Conservation (phyloP, 2,888 invertebrate genomes). For the Pyralis farinalis region DNA sequence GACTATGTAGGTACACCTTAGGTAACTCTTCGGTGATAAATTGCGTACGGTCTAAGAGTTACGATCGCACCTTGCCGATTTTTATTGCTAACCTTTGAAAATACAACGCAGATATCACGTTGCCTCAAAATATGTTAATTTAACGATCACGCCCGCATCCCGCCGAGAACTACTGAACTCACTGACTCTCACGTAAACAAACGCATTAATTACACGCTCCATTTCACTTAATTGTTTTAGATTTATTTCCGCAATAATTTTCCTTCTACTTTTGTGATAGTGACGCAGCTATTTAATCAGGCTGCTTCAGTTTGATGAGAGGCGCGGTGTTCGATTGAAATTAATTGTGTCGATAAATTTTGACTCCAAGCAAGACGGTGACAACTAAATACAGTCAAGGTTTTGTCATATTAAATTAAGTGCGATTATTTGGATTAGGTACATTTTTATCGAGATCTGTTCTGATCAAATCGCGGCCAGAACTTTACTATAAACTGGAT, state of each 20-base stretch:
- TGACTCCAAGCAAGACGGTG: background rate
- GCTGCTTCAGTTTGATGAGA: conserved; percentile 1
- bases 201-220: conserved; percentile 27
- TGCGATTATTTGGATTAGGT: too few species aligned
- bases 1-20: background rate
- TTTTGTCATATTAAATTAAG: conserved; percentile 1
- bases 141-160: background rate
- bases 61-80: background rate
- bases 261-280: conserved; percentile 16
- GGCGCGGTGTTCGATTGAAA: background rate
- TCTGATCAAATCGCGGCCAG: background rate
- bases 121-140: conserved; percentile 10
- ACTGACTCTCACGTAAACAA: conserved; percentile 24
- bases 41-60: conserved; percentile 5
- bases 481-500: conserved; percentile 24
- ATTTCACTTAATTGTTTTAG: conserved; percentile 24
- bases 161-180: background rate
- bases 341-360: conserved; percentile 2
- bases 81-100: conserved; percentile 3
- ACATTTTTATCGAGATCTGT: too few species aligned
- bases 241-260: conserved; percentile 26
- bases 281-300: conserved; percentile 1
- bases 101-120: conserved; percentile 5
- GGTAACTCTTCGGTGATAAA: background rate
- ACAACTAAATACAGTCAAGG: background rate